Percentiles rank a stretch among this genome's conserved stretches.
These are phyloP conservation scores for Rana temporaria DNA, from an alignment of 2,113 vertebrate species.

Conservation along the genomic window DNA sequence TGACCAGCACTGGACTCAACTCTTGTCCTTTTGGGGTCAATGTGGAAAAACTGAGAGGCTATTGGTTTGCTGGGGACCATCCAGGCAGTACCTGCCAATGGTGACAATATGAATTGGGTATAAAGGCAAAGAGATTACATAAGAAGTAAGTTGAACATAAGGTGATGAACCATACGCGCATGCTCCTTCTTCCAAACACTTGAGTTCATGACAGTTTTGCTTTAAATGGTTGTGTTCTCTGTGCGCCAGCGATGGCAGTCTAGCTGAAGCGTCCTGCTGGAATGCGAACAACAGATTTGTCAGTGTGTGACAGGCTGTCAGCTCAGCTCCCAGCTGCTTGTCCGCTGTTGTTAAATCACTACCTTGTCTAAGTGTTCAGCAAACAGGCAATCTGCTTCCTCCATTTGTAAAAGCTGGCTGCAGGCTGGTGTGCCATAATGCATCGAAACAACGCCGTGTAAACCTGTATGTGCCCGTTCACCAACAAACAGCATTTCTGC, in stretches of 20 bases:
- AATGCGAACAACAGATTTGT: constrained; percentile 95
- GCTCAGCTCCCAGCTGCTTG: constrained; percentile 93
- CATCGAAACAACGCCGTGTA: constrained; percentile 74
- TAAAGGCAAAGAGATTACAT: too few relatives aligned
- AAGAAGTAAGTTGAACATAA: too few relatives aligned
- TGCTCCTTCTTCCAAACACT: too few relatives aligned
- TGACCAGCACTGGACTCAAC: too few relatives aligned
- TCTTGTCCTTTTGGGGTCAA: too few relatives aligned
- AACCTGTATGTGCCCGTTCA: constrained; percentile 67
- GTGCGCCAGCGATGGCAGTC: constrained; percentile 66
- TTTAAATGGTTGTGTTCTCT: constrained; percentile 61
- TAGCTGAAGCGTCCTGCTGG: constrained; percentile 80
- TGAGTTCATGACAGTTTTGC: neutral
- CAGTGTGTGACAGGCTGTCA: constrained; percentile 94
- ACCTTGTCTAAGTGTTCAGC: constrained; percentile 79
- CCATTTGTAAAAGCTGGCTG: constrained; percentile 75
- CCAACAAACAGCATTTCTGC: constrained; percentile 66
- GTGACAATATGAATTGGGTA: too few relatives aligned
- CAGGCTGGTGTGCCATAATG: constrained; percentile 75
- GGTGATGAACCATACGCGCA: too few relatives aligned
- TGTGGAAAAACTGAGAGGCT: too few relatives aligned
- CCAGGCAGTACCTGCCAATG: too few relatives aligned
- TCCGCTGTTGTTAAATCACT: constrained; percentile 93
- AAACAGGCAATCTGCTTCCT: constrained; percentile 83
- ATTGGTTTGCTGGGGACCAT: too few relatives aligned